A percentile compares a stretch with the other conserved stretches of the same genome.
phyloP scores from a whole-genome alignment of 2,797 vertebrate genomes.

The Sebastes minor region DNA sequence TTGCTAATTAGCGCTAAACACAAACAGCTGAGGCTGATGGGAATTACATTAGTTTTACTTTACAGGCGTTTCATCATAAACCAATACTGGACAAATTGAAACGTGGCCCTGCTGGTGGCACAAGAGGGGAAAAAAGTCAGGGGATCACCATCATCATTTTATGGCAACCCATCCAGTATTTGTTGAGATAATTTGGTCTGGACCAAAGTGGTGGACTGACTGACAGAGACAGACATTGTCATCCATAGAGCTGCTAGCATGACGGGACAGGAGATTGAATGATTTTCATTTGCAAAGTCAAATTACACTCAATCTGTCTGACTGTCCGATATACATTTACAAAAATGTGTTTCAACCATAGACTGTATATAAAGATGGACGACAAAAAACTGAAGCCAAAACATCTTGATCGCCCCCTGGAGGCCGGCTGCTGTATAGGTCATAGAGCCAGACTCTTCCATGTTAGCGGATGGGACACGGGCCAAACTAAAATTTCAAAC shows the following conservation, averaged over 20 bases:
- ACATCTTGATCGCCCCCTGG: no score
- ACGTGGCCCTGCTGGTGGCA: rapidly evolving
- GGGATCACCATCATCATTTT: background rate
- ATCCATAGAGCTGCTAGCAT: background rate
- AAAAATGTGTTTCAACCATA: background rate
- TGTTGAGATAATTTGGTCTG: background rate
- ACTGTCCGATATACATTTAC: constrained; percentile 5
- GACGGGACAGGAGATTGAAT: background rate
- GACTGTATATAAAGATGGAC: no score
- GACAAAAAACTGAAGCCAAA: no score
- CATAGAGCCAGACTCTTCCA: no score
- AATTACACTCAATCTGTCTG: background rate
- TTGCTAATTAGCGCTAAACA: background rate
- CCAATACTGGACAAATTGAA: background rate
- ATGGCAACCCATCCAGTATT: background rate
- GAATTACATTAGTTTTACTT: background rate
- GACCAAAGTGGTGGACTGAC: no score
- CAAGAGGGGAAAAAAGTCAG: background rate
- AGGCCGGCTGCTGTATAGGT: rapidly evolving
- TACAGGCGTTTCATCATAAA: background rate
- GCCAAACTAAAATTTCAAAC: no score
- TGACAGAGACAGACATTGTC: background rate
- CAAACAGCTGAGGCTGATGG: background rate
- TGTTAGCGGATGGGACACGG: no score
- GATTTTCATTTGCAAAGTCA: background rate